Base-by-base conservation (phyloP, 2,888 invertebrate species). In the Dynastes hyllus region DNA sequence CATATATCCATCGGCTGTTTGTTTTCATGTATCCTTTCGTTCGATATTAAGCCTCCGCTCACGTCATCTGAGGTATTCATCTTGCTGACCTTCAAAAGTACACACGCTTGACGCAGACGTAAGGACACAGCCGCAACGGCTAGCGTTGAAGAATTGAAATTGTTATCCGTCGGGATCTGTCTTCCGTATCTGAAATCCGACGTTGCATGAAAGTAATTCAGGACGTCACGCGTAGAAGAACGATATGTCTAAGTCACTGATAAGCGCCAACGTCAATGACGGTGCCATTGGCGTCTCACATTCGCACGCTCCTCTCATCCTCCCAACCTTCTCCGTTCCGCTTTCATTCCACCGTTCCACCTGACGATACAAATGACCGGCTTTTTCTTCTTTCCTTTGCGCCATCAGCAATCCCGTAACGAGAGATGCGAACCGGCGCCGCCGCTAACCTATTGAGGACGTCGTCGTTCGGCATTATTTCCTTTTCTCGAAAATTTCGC, bases 211-310 rank as follows among this genome's bases (percentile, higher is more conserved):
- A 81, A 79, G 81, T 80, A 79, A 81, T 80, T 80, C 79, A 61
- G 69, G 55, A 76, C 77, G 81, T 77, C 81, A 81, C 77, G 75
- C 77, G 77, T 75, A 32, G 67, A 67, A 63, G 51, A 70, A 77
- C 78, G 80, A 81, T 81, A 81, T 77, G 79, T 81, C 80, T 78
- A 77, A 80, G 81, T 80, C 77, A 80, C 67, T 77, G 81, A 80
- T 81, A 81, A 80, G 76, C 78, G 76, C 69, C 77, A 76, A 77
- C 78, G 37, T 71, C 78, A 79, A 69, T 75, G 78, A 65, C 53
- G 65, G n/a, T 73, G 61, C 73, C 58, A 73, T 73, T 40, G 73
- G 73, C 73, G 61, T 61, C 61, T 61, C 76, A 76, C 51, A 55
- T 65, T 40, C 29, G 67, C 67, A 22, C 22, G 29, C 37, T 40